Evolutionary conservation across 2,113 vertebrate species (phyloP).

Genomic region (Aptenodytes forsteri): DNA sequence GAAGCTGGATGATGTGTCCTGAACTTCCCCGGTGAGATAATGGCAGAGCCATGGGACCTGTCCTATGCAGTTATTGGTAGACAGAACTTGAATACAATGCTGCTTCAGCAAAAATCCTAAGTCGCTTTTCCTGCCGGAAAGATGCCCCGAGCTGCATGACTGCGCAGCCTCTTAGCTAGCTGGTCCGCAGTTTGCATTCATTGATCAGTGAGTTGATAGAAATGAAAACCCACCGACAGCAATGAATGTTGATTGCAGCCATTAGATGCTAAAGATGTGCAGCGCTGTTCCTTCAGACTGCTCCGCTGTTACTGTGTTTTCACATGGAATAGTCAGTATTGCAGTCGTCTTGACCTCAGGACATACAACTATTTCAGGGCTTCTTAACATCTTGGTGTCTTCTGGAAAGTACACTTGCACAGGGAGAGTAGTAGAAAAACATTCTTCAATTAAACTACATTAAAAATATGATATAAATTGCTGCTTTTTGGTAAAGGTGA

Average conservation of each 20-base stretch:
- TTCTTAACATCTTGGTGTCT: background rate
- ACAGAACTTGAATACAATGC: rapidly evolving
- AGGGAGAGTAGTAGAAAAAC: background rate
- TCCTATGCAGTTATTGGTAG: rapidly evolving
- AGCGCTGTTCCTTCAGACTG: background rate
- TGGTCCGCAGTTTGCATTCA: conserved; percentile 99
- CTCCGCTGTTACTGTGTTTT: rapidly evolving
- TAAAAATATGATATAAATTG: background rate
- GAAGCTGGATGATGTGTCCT: rapidly evolving
- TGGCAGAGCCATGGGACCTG: background rate
- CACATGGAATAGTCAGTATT: rapidly evolving
- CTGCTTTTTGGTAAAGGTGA: background rate
- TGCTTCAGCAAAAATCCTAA: rapidly evolving
- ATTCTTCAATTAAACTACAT: background rate
- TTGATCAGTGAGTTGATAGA: conserved; percentile 94
- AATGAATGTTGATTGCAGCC: conserved; percentile 99
- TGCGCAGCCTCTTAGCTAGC: conserved; percentile 35
- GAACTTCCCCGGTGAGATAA: background rate
- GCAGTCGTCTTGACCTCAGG: background rate
- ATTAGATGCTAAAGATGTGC: conserved; percentile 65
- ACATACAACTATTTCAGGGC: rapidly evolving
- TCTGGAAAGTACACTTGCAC: background rate
- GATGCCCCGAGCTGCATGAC: rapidly evolving
- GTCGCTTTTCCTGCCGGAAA: rapidly evolving
- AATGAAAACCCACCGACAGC: conserved; percentile 99